Evolutionary conservation across 2,797 vertebrate species (phyloP).

Genomic region (Acanthurus tractus): DNA sequence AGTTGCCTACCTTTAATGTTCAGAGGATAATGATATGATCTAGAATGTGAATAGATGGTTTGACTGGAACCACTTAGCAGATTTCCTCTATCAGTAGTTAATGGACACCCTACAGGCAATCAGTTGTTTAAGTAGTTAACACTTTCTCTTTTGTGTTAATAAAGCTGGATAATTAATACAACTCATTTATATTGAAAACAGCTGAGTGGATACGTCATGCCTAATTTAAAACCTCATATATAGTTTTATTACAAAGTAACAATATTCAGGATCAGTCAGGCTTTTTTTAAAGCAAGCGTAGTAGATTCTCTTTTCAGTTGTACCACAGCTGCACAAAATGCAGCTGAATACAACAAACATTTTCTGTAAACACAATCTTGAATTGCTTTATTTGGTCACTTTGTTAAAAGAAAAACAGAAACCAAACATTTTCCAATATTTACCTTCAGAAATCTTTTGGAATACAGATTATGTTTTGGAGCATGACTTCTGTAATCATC

Average conservation of each 20-base stretch:
- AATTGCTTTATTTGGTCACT: conserved; percentile 42
- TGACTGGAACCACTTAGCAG: no score
- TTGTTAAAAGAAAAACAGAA: conserved; percentile 28
- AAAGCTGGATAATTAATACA: no score
- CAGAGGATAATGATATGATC: no score
- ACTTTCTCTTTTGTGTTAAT: no score
- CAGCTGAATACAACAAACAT: conserved; percentile 10
- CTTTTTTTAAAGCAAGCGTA: conserved; percentile 12
- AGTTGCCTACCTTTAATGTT: no score
- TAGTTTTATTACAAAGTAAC: neutral
- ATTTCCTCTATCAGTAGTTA: no score
- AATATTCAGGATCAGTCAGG: conserved; percentile 12
- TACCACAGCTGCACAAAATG: conserved; percentile 21
- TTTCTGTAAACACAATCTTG: conserved; percentile 26
- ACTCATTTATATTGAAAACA: no score
- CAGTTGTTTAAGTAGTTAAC: no score
- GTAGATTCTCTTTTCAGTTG: conserved; percentile 14
- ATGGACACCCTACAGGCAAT: no score
- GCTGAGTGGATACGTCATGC: no score
- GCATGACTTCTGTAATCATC: conserved; percentile 36
- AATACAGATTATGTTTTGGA: conserved; percentile 47
- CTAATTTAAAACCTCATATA: no score
- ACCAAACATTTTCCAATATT: conserved; percentile 52
- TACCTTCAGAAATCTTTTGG: conserved; percentile 32
- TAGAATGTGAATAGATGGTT: no score